These are phyloP conservation scores for Gephyroberyx darwinii DNA, from an alignment of 2,797 vertebrate genomes.

Conservation along the genomic window DNA sequence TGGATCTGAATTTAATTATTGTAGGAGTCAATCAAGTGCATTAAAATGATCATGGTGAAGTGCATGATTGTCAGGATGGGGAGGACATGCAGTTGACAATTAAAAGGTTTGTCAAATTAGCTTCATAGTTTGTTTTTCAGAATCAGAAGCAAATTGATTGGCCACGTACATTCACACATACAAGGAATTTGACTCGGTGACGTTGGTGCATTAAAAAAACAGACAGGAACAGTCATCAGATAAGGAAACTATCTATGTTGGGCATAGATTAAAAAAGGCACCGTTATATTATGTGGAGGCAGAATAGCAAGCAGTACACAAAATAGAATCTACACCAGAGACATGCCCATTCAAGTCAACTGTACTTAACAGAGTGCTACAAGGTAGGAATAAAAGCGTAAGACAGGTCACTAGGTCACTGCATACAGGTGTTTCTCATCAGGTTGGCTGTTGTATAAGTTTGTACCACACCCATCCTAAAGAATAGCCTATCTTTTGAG, in stretches of 20 bases:
- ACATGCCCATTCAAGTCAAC: constrained; percentile 7
- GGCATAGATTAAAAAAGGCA: neutral
- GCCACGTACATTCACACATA: too few species aligned
- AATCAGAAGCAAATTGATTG: too few species aligned
- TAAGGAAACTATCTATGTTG: too few species aligned
- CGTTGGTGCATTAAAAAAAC: too few species aligned
- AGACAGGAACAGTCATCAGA: too few species aligned
- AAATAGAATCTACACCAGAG: constrained; percentile 5
- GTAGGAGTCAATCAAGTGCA: neutral
- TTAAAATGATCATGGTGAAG: neutral
- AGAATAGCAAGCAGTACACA: constrained; percentile 9
- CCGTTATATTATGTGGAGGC: neutral
- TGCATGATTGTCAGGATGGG: neutral
- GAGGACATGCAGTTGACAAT: neutral
- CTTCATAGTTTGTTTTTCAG: neutral
- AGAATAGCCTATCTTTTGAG: constrained; percentile 9
- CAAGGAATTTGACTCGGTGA: too few species aligned
- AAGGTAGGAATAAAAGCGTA: constrained; percentile 11
- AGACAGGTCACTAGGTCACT: neutral
- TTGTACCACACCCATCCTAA: constrained; percentile 42
- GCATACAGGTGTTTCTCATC: constrained; percentile 17
- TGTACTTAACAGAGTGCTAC: neutral
- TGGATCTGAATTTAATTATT: constrained; percentile 9
- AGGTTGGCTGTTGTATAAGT: constrained; percentile 21
- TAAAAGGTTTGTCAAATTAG: neutral